Evolutionary conservation across 1,140 invertebrate genomes (phyloP).

Genomic region (Scaptomyza graminum): DNA sequence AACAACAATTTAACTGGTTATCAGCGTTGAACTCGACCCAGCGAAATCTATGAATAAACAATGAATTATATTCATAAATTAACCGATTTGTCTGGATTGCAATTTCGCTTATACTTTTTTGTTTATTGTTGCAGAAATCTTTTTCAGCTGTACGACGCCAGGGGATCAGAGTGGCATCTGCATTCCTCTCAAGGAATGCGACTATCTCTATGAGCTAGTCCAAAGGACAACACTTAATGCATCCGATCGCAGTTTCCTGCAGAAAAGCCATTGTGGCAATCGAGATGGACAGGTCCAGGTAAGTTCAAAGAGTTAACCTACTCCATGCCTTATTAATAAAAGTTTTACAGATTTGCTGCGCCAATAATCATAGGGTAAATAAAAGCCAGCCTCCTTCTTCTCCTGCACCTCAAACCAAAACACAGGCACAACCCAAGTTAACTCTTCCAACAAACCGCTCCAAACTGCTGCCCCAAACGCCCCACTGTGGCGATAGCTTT

Average conservation of each 20-base stretch:
- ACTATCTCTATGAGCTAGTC: slow-evolving; percentile 54
- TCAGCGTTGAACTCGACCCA: slow-evolving; percentile 72
- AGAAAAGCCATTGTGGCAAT: slow-evolving; percentile 63
- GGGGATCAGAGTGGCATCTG: slow-evolving; percentile 47
- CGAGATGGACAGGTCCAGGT: slow-evolving; percentile 57
- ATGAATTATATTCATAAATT: slow-evolving; percentile 8
- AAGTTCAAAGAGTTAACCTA: slow-evolving; percentile 13
- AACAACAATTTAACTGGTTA: slow-evolving; percentile 44
- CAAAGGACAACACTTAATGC: slow-evolving; percentile 20
- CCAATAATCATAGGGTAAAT: slow-evolving; percentile 29
- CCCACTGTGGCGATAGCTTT: slow-evolving; percentile 80
- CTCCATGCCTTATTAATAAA: neutral
- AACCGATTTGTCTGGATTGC: neutral
- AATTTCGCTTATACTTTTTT: slow-evolving; percentile 8
- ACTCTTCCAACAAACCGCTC: slow-evolving; percentile 4
- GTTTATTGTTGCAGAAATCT: slow-evolving; percentile 44
- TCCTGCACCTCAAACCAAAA: neutral
- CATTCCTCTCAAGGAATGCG: slow-evolving; percentile 53
- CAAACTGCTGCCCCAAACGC: slow-evolving; percentile 52
- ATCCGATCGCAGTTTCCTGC: slow-evolving; percentile 34
- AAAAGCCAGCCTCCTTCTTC: neutral
- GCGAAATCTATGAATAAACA: slow-evolving; percentile 13
- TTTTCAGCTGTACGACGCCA: slow-evolving; percentile 63
- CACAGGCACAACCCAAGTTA: neutral
- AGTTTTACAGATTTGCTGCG: slow-evolving; percentile 62